Conservation (phyloP, 1,140 invertebrate genomes). For the Thaumetopoea pityocampa region DNA sequence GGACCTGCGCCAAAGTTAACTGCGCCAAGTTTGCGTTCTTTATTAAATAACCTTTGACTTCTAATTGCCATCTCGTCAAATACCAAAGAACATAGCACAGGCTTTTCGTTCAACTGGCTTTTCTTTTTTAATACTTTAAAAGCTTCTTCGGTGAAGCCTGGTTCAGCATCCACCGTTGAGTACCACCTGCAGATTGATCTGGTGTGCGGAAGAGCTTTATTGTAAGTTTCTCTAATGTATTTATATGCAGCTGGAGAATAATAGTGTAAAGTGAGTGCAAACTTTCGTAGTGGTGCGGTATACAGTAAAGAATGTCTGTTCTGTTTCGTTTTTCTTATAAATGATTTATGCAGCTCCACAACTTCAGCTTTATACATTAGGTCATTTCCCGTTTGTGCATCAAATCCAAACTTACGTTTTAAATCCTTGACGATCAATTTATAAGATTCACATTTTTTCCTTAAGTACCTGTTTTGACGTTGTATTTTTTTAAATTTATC, state of each 20-base stretch:
- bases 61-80: no score
- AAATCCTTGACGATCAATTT: no score
- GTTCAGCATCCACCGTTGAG: constrained; percentile 7
- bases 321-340: no score
- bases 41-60: no score
- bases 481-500: no score
- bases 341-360: no score
- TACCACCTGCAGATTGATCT: constrained; percentile 13
- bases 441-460: no score
- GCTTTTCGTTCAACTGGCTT: neutral
- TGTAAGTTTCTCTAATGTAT: constrained; percentile 10
- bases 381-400: no score
- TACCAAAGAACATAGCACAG: constrained; percentile 4
- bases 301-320: no score
- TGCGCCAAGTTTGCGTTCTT: neutral
- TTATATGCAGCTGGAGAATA: constrained; percentile 21
- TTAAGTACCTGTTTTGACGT: no score
- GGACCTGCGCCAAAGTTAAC: constrained; percentile 8
- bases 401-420: no score
- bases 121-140: constrained; percentile 12
- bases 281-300: constrained; percentile 12
- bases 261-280: constrained; percentile 14
- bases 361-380: no score
- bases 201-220: constrained; percentile 10
- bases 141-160: constrained; percentile 15